Evolutionary conservation across 1,140 invertebrate species (phyloP), one percentile per base, ranked within the genome.

Genomic region (Gryllus bimaculatus): DNA sequence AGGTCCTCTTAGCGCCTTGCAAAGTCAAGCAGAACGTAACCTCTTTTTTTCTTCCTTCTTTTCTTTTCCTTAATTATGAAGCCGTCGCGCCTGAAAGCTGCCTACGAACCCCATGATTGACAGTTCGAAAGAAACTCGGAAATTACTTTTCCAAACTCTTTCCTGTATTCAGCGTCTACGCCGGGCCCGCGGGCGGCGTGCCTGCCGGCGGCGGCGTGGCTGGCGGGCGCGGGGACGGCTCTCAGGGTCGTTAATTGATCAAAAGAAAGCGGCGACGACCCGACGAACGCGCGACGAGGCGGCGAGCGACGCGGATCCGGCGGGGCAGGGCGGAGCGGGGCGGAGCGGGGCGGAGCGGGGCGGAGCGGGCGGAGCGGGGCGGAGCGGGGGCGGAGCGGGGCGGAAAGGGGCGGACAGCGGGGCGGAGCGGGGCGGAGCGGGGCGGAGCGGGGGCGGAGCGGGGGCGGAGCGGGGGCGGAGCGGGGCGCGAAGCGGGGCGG

Each of bases 121-220:
- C 76, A 77, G 76, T 77, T 77, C 48, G 76, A 77, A 77, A 77
- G 76, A 77, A 49, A 2, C 76, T 77, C 47, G 76, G 76, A 77
- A 77, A 77, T 77, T 77, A 77, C 76, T 77, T 77, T 77, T 77
- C 10, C 76, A 77, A 77, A 77, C 76, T 77, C 76, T 77, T 77
- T 77, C 76, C n/a, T 77, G 47, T 18, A 18, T 39, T 18, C 8
- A 18, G n/a, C 47, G 39, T 15, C 75, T 26, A 0, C 75, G 47
- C 76, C n/a, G n/a, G n/a, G 47, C n/a, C n/a, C 39, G 75, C 39
- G 12, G 75, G 26, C 48, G 26, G 13, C 75, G 48, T 47, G n/a
- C 75, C 75, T 47, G 13, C 26, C 39, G 75, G n/a, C 26, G 75
- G 26, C 48, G 26, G 13, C 75, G 48, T 15, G 26, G 13, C 2